These are phyloP conservation scores for Drosophila pandora DNA, from an alignment of 1,140 invertebrate genomes.

Conservation along the genomic window DNA sequence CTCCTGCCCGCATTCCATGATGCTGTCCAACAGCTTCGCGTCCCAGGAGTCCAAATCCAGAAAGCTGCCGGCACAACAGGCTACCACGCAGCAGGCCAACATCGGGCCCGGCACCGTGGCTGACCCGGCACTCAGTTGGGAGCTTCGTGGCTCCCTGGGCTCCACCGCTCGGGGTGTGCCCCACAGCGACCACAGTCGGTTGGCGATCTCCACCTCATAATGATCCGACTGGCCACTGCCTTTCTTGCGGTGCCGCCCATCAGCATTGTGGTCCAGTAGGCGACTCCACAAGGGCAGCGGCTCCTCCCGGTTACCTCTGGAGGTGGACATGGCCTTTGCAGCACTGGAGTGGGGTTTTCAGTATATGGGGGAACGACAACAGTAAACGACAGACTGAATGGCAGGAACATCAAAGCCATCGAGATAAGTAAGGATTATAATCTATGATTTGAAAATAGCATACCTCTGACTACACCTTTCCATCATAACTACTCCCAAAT, in stretches of 20 bases:
- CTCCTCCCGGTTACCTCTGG: neutral
- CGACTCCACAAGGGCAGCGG: slow-evolving; percentile 29
- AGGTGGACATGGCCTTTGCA: neutral
- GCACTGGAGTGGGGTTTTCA: neutral
- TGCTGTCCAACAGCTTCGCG: slow-evolving; percentile 85
- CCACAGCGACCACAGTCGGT: slow-evolving; percentile 41
- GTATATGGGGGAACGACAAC: neutral
- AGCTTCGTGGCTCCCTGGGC: neutral
- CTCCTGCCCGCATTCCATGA: slow-evolving; percentile 84
- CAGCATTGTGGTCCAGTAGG: slow-evolving; percentile 7
- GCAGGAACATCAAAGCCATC: neutral
- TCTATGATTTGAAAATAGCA: no score
- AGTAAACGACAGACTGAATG: neutral
- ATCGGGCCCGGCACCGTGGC: neutral
- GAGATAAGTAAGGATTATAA: no score
- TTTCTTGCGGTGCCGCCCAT: neutral
- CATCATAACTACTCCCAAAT: neutral
- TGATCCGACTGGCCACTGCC: neutral
- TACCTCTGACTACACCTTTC: no score
- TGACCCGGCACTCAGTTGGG: neutral
- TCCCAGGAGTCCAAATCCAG: slow-evolving; percentile 85
- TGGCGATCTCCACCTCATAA: slow-evolving; percentile 37
- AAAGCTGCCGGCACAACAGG: slow-evolving; percentile 85
- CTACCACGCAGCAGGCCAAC: slow-evolving; percentile 84
- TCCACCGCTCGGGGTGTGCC: slow-evolving; percentile 7